Base-by-base conservation (phyloP, 1,140 invertebrate genomes). In the Zaprionus gabonicus region DNA sequence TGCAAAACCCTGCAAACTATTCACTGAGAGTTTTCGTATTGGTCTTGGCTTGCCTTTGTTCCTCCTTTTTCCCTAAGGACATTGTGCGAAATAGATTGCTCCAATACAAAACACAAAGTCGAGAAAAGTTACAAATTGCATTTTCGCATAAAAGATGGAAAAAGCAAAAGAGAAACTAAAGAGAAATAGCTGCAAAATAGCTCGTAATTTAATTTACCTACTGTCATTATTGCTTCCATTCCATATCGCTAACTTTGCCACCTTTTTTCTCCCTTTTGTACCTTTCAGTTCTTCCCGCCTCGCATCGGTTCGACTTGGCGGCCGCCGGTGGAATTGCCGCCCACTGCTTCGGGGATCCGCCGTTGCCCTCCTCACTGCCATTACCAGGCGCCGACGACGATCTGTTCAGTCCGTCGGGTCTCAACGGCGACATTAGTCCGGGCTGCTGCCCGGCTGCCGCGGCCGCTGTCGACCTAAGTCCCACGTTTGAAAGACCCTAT, bases 341-440 rank as follows among this genome's bases (percentile, higher is more conserved):
- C 28, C 94, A 94, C 36, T 94, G 95, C 87, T 95, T 95, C 79
- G 94, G 94, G 49, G 95, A 95, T 86, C 94, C 95, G 4, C 95
- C 95, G 53, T 94, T 96, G 77, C 95, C 95, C 71, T 92, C 91
- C 67, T 94, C 95, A 74, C 93, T 95, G 87, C 96, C 96, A 66
- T 93, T 95, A 74, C 94, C 95, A 34, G 96, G 95, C 60, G 95
- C 95, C 73, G 96, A 97, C 85, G 96, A 97, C 87, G 96, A 97
- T 91, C 94, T 97, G 59, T 97, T 97, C 91, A 96, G 96, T 82
- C 96, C 96, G 56, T 94, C 94, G 41, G 94, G 94, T 56, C 81
- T 90, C 58, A 94, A 94, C 81, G 94, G 94, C 20, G 88, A 93
- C 85, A 87, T 94, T 67, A 94, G 94, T 82, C 92, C 92, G 15